Percentiles rank a stretch among this genome's conserved stretches.
phyloP scores from a whole-genome alignment of 2,888 invertebrate genomes.

The Arge pagana region DNA sequence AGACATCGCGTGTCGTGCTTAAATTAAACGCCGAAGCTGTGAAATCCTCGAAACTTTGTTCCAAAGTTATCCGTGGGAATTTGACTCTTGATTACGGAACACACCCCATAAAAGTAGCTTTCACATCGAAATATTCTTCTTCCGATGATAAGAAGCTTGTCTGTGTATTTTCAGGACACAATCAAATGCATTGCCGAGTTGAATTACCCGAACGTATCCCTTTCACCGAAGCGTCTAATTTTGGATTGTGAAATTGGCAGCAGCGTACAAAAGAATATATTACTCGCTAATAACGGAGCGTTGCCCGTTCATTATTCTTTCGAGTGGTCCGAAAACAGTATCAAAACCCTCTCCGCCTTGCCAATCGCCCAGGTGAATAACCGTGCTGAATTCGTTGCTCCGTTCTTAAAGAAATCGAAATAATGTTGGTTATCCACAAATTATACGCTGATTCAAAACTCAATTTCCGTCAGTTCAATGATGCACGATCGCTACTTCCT shows the following conservation, averaged over 20 bases:
- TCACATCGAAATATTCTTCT: constrained; percentile 4
- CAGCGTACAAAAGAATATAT: constrained; percentile 56
- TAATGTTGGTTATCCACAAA: no score
- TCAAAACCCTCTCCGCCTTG: neutral
- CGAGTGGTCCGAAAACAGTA: constrained; percentile 42
- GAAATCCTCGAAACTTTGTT: constrained; percentile 11
- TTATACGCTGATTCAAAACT: no score
- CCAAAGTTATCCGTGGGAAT: constrained; percentile 32
- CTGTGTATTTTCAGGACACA: constrained; percentile 62
- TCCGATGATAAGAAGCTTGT: constrained; percentile 1
- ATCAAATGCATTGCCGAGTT: constrained; percentile 68
- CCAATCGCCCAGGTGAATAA: neutral
- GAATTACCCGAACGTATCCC: constrained; percentile 70
- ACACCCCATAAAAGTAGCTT: constrained; percentile 55
- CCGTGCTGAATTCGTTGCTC: neutral
- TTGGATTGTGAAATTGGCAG: constrained; percentile 66
- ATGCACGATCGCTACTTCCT: no score
- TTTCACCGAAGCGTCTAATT: constrained; percentile 61
- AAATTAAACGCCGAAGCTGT: constrained; percentile 41
- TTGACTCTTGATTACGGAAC: constrained; percentile 53
- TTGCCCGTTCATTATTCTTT: constrained; percentile 60
- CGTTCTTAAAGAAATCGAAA: no score
- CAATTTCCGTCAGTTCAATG: no score
- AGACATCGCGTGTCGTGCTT: constrained; percentile 33
- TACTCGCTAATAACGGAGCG: constrained; percentile 62